Percentiles rank a stretch among this genome's conserved stretches.
Evolutionary conservation across 2,797 vertebrate genomes (phyloP).

Genomic region (Meda fulgida): DNA sequence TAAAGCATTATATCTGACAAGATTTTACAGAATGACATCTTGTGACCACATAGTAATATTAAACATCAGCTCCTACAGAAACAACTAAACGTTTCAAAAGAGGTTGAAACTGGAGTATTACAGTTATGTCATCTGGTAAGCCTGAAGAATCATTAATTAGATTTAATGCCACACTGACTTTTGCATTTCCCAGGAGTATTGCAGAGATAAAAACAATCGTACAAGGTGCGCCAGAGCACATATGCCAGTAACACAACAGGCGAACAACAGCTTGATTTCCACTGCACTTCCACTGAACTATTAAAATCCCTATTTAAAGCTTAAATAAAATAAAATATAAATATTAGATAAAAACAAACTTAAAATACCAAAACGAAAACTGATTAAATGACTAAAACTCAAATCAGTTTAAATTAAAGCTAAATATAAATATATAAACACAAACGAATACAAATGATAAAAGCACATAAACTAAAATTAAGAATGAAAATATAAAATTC

Average conservation of each 20-base stretch:
- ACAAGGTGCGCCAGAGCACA: constrained; percentile 23
- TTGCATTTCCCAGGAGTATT: constrained; percentile 8
- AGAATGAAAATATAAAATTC: background rate
- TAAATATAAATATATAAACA: background rate
- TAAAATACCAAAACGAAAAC: background rate
- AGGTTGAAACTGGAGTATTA: background rate
- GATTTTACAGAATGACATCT: background rate
- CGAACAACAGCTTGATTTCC: background rate
- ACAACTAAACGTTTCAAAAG: background rate
- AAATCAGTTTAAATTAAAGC: background rate
- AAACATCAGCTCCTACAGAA: background rate
- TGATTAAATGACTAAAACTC: background rate
- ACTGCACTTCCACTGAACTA: background rate
- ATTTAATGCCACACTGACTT: constrained; percentile 37
- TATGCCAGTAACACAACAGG: constrained; percentile 22
- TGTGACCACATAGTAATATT: background rate
- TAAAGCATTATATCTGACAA: background rate
- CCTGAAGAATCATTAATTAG: constrained; percentile 31
- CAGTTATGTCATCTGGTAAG: background rate
- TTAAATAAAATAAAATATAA: background rate
- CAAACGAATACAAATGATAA: background rate
- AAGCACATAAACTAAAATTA: background rate
- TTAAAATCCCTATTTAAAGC: background rate
- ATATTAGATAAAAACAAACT: background rate
- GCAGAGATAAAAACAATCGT: constrained; percentile 29